Evolutionary conservation across 2,797 vertebrate genomes (phyloP), one percentile per base, ranked within the genome.

Genomic region (Hoplostethus mediterraneus): DNA sequence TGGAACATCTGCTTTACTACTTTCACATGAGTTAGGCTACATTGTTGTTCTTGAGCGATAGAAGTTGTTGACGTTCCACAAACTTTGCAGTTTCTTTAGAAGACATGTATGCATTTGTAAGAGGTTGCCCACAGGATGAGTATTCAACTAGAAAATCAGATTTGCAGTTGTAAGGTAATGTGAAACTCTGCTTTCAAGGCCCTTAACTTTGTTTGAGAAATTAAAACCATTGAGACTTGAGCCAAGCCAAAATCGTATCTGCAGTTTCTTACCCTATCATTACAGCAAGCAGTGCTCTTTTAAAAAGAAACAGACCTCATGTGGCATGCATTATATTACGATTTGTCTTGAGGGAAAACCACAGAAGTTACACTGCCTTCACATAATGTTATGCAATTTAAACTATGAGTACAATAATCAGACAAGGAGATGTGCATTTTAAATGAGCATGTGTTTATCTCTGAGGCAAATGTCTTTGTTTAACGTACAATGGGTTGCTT

Each of bases 141-240:
- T 83, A 78, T 75, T 79, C 57, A 73, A 80, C 77, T 58, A 36
- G 51, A 12, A 71, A 67, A 82, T 82, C 33, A 67, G 9, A 73
- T 73, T 80, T 83, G 51, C 71, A 77, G 51, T 73, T 70, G 53
- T 33, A 57, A 45, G 33, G 73, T 69, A 76, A 78, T 57, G 54
- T 75, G 54, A 78, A 70, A 68, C 63, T 0, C 6, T 28, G 51
- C 1, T 79, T 87, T 68, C 65, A 73, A 67, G 63, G 40, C 48
- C 59, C 42, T 74, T 55, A 56, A 73, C 56, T 71, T 71, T 62
- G 52, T 82, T 83, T 73, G 63, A 76, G 54, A 73, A 55, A 82
- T 21, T 70, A 44, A 82, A 76, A 70, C 58, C 48, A 67, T 64
- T 71, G 44, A 65, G 70, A 80, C 13, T 70, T 67, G 14, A 73